Percentiles rank a stretch among this genome's conserved stretches.
Evolutionary conservation across 2,113 vertebrate species (phyloP).

Genomic region (Urocitellus parryii): DNA sequence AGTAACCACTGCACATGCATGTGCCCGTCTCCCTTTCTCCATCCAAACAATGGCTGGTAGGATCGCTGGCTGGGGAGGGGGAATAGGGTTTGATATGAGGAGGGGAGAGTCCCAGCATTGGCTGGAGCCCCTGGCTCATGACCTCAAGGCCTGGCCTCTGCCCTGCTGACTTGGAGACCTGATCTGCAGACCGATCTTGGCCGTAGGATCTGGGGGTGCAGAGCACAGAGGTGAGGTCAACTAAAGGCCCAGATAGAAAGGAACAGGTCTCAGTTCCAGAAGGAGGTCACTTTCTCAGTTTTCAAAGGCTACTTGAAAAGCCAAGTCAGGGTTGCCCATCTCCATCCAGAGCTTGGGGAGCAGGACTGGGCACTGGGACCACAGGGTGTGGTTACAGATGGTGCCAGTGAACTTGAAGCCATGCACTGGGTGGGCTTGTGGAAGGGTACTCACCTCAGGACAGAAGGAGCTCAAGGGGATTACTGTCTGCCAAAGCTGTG

Average conservation of each 20-base stretch:
- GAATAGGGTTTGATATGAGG: accelerated
- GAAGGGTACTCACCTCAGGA: neutral
- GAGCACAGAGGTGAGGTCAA: neutral
- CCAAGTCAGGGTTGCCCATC: neutral
- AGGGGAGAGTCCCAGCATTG: neutral
- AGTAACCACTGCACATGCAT: accelerated
- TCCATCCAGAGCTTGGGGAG: neutral
- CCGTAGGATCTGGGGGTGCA: neutral
- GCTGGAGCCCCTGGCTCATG: neutral
- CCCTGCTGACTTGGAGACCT: neutral
- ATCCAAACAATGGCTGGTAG: neutral
- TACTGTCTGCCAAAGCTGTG: neutral
- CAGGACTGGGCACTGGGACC: neutral
- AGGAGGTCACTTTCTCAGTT: neutral
- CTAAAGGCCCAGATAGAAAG: neutral
- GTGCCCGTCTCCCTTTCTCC: neutral
- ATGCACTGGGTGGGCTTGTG: too few species aligned
- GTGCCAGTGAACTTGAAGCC: neutral
- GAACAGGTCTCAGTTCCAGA: neutral
- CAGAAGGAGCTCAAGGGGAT: neutral
- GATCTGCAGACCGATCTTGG: neutral
- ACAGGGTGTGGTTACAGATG: neutral
- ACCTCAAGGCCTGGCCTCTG: neutral
- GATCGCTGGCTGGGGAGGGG: neutral
- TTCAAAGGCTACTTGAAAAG: neutral